phyloP scores from a whole-genome alignment of 2,797 vertebrate species.

The Dermochelys coriacea region DNA sequence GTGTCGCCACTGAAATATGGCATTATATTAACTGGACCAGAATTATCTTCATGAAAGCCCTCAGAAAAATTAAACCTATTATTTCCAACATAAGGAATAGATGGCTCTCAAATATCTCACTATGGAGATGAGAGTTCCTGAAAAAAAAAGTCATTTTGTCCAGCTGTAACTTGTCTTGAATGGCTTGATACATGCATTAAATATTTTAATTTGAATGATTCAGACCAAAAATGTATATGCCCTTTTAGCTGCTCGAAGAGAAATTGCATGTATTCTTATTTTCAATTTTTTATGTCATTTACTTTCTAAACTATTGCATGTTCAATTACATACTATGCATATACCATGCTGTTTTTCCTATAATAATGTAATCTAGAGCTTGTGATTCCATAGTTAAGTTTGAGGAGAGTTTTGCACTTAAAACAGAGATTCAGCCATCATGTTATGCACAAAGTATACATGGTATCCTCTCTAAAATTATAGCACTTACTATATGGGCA shows the following conservation, averaged over 20 bases:
- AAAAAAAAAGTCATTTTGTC: not conserved
- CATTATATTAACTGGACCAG: not conserved
- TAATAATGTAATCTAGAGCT: not conserved
- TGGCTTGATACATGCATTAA: rapidly evolving
- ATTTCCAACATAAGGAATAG: not conserved
- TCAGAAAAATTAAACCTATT: not conserved
- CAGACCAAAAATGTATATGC: not conserved
- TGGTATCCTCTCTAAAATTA: not conserved
- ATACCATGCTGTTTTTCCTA: not conserved
- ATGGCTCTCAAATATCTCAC: not conserved
- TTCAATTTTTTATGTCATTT: not conserved
- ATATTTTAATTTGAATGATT: not conserved
- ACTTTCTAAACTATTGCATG: not conserved
- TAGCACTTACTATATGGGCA: not conserved
- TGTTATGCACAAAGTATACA: conserved; percentile 9
- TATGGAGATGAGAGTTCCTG: not conserved
- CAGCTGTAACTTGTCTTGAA: not conserved
- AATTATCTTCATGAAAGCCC: not conserved
- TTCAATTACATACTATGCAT: not conserved
- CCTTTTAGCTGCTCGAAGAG: not conserved
- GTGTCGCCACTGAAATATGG: not conserved
- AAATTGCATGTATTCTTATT: not conserved
- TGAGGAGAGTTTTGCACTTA: not conserved
- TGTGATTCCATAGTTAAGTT: not conserved
- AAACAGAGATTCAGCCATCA: not conserved